A percentile compares a stretch with the other conserved stretches of the same genome.
Conservation (phyloP, 2,797 vertebrate genomes). For the Picus viridis region DNA sequence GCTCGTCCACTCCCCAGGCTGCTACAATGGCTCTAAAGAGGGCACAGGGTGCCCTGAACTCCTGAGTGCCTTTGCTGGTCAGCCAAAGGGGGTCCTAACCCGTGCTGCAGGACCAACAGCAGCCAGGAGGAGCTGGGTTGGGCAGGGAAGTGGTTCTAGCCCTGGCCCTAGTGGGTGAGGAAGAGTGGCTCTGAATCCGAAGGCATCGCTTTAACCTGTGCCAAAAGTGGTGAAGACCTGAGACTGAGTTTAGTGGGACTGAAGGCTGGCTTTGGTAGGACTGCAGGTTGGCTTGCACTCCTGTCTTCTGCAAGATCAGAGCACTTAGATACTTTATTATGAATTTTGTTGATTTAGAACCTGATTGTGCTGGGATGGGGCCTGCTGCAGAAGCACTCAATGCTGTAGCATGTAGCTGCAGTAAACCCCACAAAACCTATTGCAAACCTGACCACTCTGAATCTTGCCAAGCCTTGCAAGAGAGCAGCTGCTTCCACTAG, state of each 20-base stretch:
- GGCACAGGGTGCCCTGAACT: fast-evolving
- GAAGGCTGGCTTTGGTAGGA: neutral
- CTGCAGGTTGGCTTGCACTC: neutral
- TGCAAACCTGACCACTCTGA: neutral
- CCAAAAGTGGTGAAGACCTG: neutral
- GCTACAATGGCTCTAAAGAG: neutral
- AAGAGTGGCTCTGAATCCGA: neutral
- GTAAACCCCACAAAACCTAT: neutral
- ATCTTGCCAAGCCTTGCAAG: neutral
- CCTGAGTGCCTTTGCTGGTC: neutral
- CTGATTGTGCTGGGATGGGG: neutral
- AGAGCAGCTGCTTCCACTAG: neutral
- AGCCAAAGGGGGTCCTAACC: neutral
- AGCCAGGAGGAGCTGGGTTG: neutral
- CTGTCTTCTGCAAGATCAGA: neutral
- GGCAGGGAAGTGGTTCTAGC: too few relatives aligned
- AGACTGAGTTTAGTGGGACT: neutral
- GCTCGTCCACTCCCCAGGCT: neutral
- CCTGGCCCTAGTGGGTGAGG: neutral
- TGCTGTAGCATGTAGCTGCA: neutral
- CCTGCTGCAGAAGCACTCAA: neutral
- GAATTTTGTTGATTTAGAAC: neutral
- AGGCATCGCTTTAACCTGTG: neutral
- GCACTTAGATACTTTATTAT: fast-evolving
- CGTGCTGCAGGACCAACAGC: neutral